These are phyloP conservation scores for Amphipoea oculea DNA, from an alignment of 2,888 invertebrate genomes.

Conservation along the genomic window DNA sequence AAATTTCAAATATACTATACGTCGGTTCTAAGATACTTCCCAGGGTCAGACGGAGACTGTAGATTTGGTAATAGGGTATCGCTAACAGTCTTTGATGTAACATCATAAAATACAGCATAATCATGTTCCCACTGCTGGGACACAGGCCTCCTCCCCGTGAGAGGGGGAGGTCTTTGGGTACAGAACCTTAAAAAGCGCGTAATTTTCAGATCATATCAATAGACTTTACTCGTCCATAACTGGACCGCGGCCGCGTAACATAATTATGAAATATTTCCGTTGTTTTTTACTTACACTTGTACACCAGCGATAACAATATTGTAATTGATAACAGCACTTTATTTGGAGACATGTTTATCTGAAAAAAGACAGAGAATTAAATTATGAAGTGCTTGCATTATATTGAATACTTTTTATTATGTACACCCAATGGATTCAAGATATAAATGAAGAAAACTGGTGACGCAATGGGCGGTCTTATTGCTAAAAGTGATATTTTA, in stretches of 20 bases:
- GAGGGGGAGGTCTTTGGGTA: background rate
- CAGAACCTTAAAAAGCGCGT: background rate
- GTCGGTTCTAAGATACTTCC: no score
- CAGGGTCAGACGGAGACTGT: no score
- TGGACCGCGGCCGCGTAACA: background rate
- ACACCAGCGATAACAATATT: constrained; percentile 72
- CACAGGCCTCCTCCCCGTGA: no score
- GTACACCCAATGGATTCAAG: background rate
- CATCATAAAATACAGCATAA: no score
- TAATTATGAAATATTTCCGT: background rate
- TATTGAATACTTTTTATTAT: background rate
- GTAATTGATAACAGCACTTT: constrained; percentile 65
- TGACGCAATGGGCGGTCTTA: background rate
- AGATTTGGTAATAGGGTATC: no score
- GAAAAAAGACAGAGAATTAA: constrained; percentile 54
- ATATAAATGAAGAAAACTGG: background rate
- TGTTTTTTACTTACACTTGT: constrained; percentile 74
- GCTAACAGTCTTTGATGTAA: no score
- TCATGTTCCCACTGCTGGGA: no score
- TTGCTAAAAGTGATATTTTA: background rate
- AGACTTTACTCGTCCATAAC: background rate
- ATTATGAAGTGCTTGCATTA: no score
- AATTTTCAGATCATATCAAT: background rate
- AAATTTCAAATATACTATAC: no score
- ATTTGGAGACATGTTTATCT: constrained; percentile 73